Evolutionary conservation across 92 coral and sea anemone genomes (phyloP), one percentile per base, ranked within the genome.

Genomic region (Pocillopora meandrina): DNA sequence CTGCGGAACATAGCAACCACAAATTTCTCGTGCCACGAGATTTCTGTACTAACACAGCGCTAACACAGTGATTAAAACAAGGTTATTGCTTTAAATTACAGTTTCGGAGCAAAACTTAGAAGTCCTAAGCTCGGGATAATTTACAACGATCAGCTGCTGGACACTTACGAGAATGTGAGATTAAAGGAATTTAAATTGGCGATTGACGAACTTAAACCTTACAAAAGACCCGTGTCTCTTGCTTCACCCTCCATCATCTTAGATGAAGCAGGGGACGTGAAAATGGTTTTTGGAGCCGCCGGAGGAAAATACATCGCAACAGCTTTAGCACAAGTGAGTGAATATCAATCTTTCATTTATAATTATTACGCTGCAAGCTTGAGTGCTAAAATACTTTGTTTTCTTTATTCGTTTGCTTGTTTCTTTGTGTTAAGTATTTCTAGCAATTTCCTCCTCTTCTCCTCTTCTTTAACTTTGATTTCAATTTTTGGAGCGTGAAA

Each of bases 61-160:
- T 42, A 42, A 3, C 4, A 1, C 52, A 42, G 52, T 3, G 52
- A 42, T 42, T 42, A 42, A 42, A 42, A 42, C 52, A 3, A 42
- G 4, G 52, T 7, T 42, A 42, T 42, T 42, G 7, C 52, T 42
- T 42, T 42, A 7, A 42, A 3, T 58, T 72, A 8, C 82, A 93
- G 97, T 23, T 93, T 91, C 71, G 97, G 97, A 12, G 76, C 94
- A 10, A 93, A 93, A 81, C 76, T 91, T 61, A 90, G 94, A 33
- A 90, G 94, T 64, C 88, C 71, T 36, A 68, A 83, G 55, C 87
- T 86, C 21, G 97, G 97, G 31, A 88, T 93, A 18, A 91, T 93
- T 12, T 93, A 89, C 90, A 93, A 93, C 63, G 97, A 91, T 34
- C 93, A 93, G 67, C 83, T 93, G 26, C 91, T 86, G 70, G 97